Evolutionary conservation across 2,888 invertebrate species (phyloP).

Genomic region (Chromoteleia sp.): DNA sequence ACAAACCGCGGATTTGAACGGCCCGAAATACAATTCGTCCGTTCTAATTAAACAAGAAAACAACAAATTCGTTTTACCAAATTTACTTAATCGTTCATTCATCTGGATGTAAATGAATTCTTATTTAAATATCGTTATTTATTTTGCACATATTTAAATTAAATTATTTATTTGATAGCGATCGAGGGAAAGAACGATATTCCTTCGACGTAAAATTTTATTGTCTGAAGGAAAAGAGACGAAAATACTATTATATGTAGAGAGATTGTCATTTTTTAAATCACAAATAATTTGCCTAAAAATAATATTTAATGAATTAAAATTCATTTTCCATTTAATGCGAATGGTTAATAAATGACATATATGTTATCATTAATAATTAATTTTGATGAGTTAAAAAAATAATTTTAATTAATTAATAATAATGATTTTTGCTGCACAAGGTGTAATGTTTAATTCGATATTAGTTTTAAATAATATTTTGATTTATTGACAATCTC

Average conservation of each 20-base stretch:
- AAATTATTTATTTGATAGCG: slow-evolving; percentile 38
- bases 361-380: too few species aligned
- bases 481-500: background rate
- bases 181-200: slow-evolving; percentile 1
- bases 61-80: background rate
- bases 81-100: slow-evolving; percentile 28
- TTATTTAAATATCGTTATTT: slow-evolving; percentile 47
- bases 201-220: background rate
- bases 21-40: slow-evolving; percentile 32
- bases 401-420: too few species aligned
- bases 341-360: background rate
- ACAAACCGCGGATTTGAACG: slow-evolving; percentile 85
- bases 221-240: slow-evolving; percentile 9
- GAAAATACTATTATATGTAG: background rate
- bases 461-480: too few species aligned
- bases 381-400: too few species aligned
- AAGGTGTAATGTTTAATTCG: too few species aligned
- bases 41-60: slow-evolving; percentile 10
- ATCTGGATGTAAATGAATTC: slow-evolving; percentile 17
- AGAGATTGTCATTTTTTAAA: slow-evolving; percentile 7
- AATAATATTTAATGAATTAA: background rate
- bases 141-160: slow-evolving; percentile 42
- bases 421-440: too few species aligned
- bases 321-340: background rate
- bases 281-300: background rate